Base-by-base conservation (phyloP, 1,140 invertebrate species). In the Drosophila repletoides region DNA sequence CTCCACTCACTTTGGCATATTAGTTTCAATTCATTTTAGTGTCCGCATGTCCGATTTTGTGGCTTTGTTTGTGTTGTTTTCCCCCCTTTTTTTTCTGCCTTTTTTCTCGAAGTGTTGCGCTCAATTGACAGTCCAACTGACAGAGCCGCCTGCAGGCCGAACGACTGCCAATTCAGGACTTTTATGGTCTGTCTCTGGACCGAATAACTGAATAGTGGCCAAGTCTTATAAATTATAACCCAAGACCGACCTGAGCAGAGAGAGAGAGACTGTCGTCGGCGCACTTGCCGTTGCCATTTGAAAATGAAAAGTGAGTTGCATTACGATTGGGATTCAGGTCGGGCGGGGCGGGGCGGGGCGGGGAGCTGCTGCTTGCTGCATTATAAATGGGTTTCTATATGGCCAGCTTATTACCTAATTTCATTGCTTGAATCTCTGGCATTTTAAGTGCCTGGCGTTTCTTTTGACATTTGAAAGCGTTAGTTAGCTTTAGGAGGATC, bases 21-120 rank as follows among this genome's bases (percentile, higher is more conserved):
- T 86, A 86, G 80, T 86, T 86, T 86, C 80, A 86, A 86, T 86
- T 86, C 81, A 86, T 86, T 86, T 86, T 66, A 86, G 80, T 86
- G 80, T 84, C 73, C 76, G 55, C 58, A 29, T 63, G 66, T 83
- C 75, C 63, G 64, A 77, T 70, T 67, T 76, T 75, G 65, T 80
- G 79, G 74, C 79, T 84, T 86, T 84, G 80, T 86, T 86, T 84
- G 80, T 70, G 63, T 36, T 52, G n/a, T 14, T 12, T 52, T 14
- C n/a, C n/a, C n/a, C n/a, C n/a, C 5, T 38, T 17, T 43, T 52
- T 26, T 61, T 63, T 69, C 26, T 36, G 19, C 45, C 14, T 53
- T 55, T 64, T 45, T 31, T 48, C 72, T 70, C 71, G 46, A 84
- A 84, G 80, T 84, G 80, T 84, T 84, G 80, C 71, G 63, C 65